Evolutionary conservation across 1,140 invertebrate species (phyloP).

Genomic region (Ips typographus): DNA sequence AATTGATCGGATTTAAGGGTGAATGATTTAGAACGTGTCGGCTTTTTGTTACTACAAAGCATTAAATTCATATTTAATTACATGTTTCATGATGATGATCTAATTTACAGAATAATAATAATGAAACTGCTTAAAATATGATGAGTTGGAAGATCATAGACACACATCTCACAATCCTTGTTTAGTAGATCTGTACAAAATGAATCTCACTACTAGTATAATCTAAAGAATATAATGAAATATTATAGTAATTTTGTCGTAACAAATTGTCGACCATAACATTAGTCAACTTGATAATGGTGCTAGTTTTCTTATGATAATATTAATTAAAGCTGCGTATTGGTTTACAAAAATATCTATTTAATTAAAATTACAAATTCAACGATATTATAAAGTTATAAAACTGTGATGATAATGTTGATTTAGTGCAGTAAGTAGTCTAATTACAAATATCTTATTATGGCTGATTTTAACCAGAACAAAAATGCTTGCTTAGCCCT

Average conservation of each 20-base stretch:
- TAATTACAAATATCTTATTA: neutral
- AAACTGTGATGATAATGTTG: neutral
- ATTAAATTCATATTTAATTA: too few species aligned
- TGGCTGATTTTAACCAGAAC: neutral
- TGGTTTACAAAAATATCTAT: slow-evolving; percentile 14
- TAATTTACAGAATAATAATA: too few species aligned
- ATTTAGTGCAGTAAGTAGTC: neutral
- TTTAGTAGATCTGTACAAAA: too few species aligned
- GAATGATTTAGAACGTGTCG: neutral
- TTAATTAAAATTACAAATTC: neutral
- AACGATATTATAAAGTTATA: neutral
- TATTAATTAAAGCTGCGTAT: slow-evolving; percentile 25
- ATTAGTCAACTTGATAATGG: slow-evolving; percentile 40
- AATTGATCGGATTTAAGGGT: slow-evolving; percentile 30
- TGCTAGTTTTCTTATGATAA: slow-evolving; percentile 41
- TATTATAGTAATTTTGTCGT: too few species aligned
- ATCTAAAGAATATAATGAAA: too few species aligned
- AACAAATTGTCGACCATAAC: neutral
- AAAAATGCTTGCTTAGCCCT: neutral
- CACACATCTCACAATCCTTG: too few species aligned
- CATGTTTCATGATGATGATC: too few species aligned
- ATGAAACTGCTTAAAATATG: too few species aligned
- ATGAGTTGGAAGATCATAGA: too few species aligned
- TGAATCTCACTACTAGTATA: too few species aligned
- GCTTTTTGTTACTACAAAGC: slow-evolving; percentile 11